phyloP scores from a whole-genome alignment of 1,140 invertebrate species.

The Helicoverpa armigera region DNA sequence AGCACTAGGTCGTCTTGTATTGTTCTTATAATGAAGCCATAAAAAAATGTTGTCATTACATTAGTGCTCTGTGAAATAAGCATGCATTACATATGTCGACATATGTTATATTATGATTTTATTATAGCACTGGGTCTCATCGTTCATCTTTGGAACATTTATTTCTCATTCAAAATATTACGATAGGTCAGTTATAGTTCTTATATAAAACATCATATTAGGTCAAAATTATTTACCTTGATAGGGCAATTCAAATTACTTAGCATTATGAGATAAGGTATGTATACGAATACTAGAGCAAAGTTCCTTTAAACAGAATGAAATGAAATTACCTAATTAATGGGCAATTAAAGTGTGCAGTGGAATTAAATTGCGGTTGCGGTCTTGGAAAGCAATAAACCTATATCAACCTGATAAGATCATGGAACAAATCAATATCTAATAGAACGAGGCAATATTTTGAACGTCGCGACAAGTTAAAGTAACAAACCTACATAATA shows the following conservation, averaged over 20 bases:
- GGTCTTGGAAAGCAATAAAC: slow-evolving; percentile 5
- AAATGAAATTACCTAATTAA: not conserved
- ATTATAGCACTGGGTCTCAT: not conserved
- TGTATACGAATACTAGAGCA: not conserved
- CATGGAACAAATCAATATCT: slow-evolving; percentile 3
- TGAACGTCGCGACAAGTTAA: not conserved
- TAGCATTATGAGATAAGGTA: not conserved
- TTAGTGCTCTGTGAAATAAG: too few relatives aligned
- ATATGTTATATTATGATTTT: too few relatives aligned
- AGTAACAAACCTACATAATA: not conserved
- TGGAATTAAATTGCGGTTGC: not conserved
- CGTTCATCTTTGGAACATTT: not conserved
- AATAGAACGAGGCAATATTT: not conserved
- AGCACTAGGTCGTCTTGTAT: too few relatives aligned
- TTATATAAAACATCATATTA: too few relatives aligned
- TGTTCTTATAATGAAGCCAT: too few relatives aligned
- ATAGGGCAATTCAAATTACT: not conserved
- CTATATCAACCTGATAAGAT: slow-evolving; percentile 16
- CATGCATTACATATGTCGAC: too few relatives aligned
- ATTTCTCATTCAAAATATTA: not conserved
- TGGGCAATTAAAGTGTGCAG: not conserved
- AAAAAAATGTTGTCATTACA: too few relatives aligned
- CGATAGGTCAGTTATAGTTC: not conserved
- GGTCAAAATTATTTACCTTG: not conserved
- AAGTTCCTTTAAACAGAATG: not conserved